A percentile compares a stretch with the other conserved stretches of the same genome.
Evolutionary conservation across 2,888 invertebrate genomes (phyloP).

Genomic region (Trypoxylon attenuatum): DNA sequence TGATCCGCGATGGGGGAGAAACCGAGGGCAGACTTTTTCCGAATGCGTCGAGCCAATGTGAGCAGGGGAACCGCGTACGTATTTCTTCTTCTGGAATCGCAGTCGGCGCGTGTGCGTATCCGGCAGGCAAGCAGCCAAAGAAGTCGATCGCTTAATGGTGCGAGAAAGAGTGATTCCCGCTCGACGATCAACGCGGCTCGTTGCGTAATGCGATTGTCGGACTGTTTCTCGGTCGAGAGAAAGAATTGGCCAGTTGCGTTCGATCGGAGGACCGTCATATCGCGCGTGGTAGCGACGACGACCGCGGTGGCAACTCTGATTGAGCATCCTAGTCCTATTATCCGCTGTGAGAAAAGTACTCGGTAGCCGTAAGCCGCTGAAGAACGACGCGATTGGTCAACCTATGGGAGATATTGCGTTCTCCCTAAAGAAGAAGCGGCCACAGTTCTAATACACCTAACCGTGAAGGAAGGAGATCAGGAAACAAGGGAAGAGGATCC

Average conservation of each 20-base stretch:
- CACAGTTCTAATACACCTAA: slow-evolving; percentile 21
- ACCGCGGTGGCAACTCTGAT: slow-evolving; percentile 18
- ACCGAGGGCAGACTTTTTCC: no score
- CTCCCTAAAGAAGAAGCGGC: background rate
- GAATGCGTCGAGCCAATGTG: no score
- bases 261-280: slow-evolving; percentile 1
- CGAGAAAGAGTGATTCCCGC: slow-evolving; percentile 1
- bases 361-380: slow-evolving; percentile 25
- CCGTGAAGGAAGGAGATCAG: slow-evolving; percentile 13
- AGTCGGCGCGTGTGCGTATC: background rate
- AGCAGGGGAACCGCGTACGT: no score
- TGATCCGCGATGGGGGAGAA: no score
- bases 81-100: background rate
- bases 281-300: slow-evolving; percentile 5
- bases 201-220: slow-evolving; percentile 14
- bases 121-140: background rate
- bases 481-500: slow-evolving; percentile 28
- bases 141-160: slow-evolving; percentile 4
- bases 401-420: slow-evolving; percentile 27
- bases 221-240: background rate
- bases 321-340: slow-evolving; percentile 13
- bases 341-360: slow-evolving; percentile 16
- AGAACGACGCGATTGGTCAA: slow-evolving; percentile 37
- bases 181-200: background rate
- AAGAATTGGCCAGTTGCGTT: slow-evolving; percentile 8